Percentiles rank a stretch among this genome's conserved stretches.
Conservation (phyloP, 2,113 vertebrate genomes). For the Desmodus rotundus region DNA sequence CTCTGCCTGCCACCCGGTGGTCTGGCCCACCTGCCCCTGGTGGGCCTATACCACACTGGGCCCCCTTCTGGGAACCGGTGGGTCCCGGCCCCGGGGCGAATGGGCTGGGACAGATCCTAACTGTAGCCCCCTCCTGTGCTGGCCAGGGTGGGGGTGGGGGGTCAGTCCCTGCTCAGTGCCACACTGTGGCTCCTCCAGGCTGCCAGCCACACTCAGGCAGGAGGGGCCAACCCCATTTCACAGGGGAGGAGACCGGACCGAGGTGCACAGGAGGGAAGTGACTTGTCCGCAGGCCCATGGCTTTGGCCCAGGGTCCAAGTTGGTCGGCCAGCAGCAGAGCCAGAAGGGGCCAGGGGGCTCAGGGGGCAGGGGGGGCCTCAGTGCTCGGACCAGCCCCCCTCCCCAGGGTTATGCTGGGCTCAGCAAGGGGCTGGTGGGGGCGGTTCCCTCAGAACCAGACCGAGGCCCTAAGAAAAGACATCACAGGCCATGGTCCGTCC, state of each 20-base stretch:
- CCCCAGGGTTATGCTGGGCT: neutral
- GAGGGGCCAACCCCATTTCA: accelerated
- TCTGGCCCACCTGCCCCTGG: too few species aligned
- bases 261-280: neutral
- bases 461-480: too few species aligned
- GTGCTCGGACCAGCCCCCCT: neutral
- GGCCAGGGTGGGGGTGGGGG: too few species aligned
- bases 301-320: too few species aligned
- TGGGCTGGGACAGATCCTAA: too few species aligned
- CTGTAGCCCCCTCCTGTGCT: neutral
- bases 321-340: neutral
- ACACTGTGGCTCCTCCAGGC: neutral
- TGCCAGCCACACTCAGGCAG: neutral
- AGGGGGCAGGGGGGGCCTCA: neutral
- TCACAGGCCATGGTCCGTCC: too few species aligned
- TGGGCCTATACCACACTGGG: neutral
- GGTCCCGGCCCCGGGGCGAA: accelerated
- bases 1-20: neutral
- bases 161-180: neutral
- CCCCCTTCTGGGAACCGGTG: neutral
- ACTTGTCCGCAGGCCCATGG: neutral
- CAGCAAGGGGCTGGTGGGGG: too few species aligned
- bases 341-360: neutral
- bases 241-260: accelerated
- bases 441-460: too few species aligned